Evolutionary conservation across 2,888 invertebrate genomes (phyloP), one percentile per base, ranked within the genome.

Genomic region (Mimumesa dahlbomi): DNA sequence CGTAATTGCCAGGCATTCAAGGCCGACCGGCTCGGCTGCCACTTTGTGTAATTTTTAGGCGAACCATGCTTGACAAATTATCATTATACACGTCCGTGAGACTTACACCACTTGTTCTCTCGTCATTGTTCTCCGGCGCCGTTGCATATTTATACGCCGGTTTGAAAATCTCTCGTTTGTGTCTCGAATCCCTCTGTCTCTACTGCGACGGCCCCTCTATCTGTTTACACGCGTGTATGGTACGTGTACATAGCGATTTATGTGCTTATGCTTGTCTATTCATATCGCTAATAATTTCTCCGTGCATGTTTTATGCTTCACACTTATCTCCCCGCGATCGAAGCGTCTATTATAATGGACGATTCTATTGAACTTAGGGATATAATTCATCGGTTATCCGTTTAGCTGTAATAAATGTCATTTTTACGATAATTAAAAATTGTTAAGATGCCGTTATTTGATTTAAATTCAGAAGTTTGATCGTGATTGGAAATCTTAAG

Each of bases 1-100:
- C 78, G 78, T 82, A 85, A 84, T 85, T 84, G 80, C 77, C 63
- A 72, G 67, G 71, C 73, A 76, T 79, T 79, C 82, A 84, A 85
- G 84, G 84, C 63, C 82, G 75, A 67, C 77, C 75, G 66, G 72
- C 81, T 73, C 67, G 73, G 69, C 81, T 72, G 82, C 77, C 83
- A 84, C 82, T 83, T 83, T 77, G 77, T 74, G 69, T 75, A 74
- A 84, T 82, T 84, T 83, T 83, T 79, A 53, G 71, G 63, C 70
- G 71, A 70, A 49, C 66, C 65, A 29, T 22, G 68, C 73, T 66
- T 59, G 75, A 77, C 79, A 67, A 82, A 81, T 81, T 73, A 61
- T 77, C 77, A 65, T 80, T 72, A 54, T 48, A 22, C 56, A 29
- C 46, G 56, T 16, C 19, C 57, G 18, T 45, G 63, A 45, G 16